Conservation (phyloP, 2,113 vertebrate species). For the Phalacrocorax carbo region DNA sequence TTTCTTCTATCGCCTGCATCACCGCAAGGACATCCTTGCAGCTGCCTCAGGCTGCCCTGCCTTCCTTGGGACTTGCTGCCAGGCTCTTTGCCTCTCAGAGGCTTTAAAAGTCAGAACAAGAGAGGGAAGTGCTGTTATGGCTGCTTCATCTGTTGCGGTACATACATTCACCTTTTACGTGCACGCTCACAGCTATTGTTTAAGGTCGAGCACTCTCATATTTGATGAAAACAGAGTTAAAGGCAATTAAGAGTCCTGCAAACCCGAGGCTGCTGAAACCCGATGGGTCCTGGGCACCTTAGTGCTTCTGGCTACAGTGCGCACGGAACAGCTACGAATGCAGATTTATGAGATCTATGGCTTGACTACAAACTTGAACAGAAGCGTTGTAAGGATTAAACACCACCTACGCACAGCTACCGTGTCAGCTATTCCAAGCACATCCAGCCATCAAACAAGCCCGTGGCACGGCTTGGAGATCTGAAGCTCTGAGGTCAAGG, state of each 20-base stretch:
- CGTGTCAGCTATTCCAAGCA: neutral
- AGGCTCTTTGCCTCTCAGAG: neutral
- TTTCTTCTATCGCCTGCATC: neutral
- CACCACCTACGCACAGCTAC: neutral
- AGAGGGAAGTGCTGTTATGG: neutral
- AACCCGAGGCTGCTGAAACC: neutral
- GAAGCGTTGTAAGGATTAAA: neutral
- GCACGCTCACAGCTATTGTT: neutral
- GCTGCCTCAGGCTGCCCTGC: too few relatives aligned
- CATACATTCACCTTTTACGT: fast-evolving
- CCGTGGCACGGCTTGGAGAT: neutral
- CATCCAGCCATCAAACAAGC: neutral
- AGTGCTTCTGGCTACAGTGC: neutral
- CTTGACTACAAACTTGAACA: neutral
- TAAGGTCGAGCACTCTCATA: neutral
- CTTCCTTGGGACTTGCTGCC: too few relatives aligned
- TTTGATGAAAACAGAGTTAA: neutral
- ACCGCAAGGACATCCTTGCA: neutral
- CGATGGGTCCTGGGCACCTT: neutral
- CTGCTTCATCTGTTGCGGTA: too few relatives aligned
- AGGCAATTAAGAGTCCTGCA: neutral
- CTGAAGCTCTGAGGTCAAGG: conserved; percentile 6
- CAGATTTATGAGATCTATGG: neutral
- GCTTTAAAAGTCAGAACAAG: neutral
- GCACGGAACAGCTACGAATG: neutral